Conservation (phyloP, 2,888 invertebrate species). For the Dryobota labecula region DNA sequence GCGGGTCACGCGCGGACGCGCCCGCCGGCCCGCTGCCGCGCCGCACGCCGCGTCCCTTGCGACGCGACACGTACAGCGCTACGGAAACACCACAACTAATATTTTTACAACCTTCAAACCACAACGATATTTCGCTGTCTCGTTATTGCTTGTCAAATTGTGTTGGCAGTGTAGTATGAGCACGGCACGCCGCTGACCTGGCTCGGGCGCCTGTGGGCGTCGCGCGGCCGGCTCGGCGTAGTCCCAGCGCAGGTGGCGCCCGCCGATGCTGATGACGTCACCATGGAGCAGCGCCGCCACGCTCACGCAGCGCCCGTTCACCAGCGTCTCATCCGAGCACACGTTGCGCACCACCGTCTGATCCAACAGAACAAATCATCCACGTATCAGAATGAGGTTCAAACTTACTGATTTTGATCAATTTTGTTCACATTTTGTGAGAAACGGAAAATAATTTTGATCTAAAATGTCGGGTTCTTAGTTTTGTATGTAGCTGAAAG, state of each 20-base stretch:
- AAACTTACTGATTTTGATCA: too few relatives aligned
- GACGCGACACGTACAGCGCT: slow-evolving; percentile 51
- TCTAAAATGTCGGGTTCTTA: too few relatives aligned
- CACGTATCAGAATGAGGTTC: background rate
- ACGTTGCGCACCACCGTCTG: slow-evolving; percentile 87
- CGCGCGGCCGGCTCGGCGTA: slow-evolving; percentile 70
- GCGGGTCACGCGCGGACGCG: slow-evolving; percentile 51
- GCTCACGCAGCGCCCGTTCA: slow-evolving; percentile 83
- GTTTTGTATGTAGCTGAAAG: too few relatives aligned
- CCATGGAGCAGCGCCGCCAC: slow-evolving; percentile 84
- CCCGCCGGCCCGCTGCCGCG: slow-evolving; percentile 49
- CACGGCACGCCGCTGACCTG: slow-evolving; percentile 40
- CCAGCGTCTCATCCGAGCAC: slow-evolving; percentile 79
- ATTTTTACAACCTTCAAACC: background rate
- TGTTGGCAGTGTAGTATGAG: background rate
- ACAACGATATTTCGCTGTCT: background rate
- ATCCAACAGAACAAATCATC: background rate
- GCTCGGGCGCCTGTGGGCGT: slow-evolving; percentile 56
- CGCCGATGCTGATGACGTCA: slow-evolving; percentile 83
- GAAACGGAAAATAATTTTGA: too few relatives aligned
- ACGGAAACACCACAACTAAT: background rate
- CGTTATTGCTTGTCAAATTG: background rate
- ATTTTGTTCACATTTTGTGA: too few relatives aligned
- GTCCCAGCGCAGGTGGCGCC: slow-evolving; percentile 84
- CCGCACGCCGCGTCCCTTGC: slow-evolving; percentile 8